Percentiles rank a stretch among this genome's conserved stretches.
These are phyloP conservation scores for Tupaia tana DNA, from an alignment of 2,113 vertebrate genomes.

Conservation along the genomic window DNA sequence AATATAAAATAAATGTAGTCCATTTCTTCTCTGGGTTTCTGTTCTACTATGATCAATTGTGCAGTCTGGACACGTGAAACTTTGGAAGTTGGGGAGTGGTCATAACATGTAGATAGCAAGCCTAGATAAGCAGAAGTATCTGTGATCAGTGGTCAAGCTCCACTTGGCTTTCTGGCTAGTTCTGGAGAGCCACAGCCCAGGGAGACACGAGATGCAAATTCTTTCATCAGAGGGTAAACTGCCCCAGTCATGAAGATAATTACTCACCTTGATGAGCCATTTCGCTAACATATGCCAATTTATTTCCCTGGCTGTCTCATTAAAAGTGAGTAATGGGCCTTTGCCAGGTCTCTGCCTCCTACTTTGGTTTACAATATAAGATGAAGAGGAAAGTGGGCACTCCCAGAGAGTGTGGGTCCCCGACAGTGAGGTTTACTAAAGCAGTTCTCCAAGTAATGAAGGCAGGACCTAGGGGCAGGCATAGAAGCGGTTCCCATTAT, in stretches of 20 bases:
- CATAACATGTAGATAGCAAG: not conserved
- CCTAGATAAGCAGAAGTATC: not conserved
- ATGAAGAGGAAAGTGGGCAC: conserved; percentile 38
- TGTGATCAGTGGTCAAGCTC: not conserved
- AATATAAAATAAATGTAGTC: not conserved
- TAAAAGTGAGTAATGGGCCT: conserved; percentile 80
- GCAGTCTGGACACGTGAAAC: not conserved
- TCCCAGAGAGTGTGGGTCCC: not conserved
- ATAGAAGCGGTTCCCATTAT: not conserved
- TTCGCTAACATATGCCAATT: conserved; percentile 80
- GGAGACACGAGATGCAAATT: conserved; percentile 59
- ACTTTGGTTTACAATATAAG: conserved; percentile 50
- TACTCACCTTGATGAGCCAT: conserved; percentile 81
- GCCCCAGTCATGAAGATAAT: conserved; percentile 74
- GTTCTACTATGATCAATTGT: not conserved
- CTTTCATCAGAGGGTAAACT: conserved; percentile 66
- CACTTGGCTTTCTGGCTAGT: conserved; percentile 8
- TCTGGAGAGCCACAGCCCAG: not conserved
- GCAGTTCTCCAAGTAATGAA: conserved; percentile 61
- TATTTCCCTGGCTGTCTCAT: conserved; percentile 82
- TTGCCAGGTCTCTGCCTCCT: conserved; percentile 65
- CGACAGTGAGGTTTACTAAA: not conserved
- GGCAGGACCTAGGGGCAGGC: conserved; percentile 24
- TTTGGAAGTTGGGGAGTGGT: not conserved
- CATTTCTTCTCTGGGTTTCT: not conserved